Evolutionary conservation across 2,797 vertebrate species (phyloP), one percentile per base, ranked within the genome.

Genomic region (Chiropotes sagulatus): DNA sequence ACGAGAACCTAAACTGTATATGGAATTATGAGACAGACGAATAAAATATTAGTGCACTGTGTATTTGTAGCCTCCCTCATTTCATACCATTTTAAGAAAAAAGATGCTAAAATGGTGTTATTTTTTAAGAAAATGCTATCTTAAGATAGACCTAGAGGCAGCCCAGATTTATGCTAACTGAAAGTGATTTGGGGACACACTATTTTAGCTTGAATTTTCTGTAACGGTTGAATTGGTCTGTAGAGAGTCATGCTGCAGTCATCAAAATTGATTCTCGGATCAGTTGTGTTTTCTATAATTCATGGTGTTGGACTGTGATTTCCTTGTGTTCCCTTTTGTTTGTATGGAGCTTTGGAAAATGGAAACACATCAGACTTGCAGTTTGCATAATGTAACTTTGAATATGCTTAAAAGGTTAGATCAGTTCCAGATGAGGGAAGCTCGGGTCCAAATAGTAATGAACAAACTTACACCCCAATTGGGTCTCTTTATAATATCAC

Each of bases 321-420:
- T 91, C 58, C 36, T 84, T 88, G n/a, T n/a, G 14, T 88, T 96
- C 64, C 28, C 14, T 73, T 76, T 93, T 73, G 5, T 73, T 39
- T 39, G 1, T 81, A 33, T 33, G 39, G 20, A 81, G 72, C 10
- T 96, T 96, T 91, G 17, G 26, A 73, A 94, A 97, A 85, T 72
- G 76, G 73, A 30, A 67, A 87, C 36, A 82, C 36, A 44, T 50
- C 13, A 91, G 50, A 78, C 67, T 85, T 81, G 22, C 24, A 54
- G 22, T 82, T 58, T 92, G 41, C 92, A 9, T 73, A 82, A 79
- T 67, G 41, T 88, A 82, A 58, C 33, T 96, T 97, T 85, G 52
- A 28, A 36, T 94, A 50, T 48, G 14, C 14, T 96, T 90, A 61
- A 30, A 75, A 79, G 44, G 46, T 26, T 48, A 33, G 0, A 12